phyloP scores from a whole-genome alignment of 2,888 invertebrate genomes.

The Eupelmus urozonus region DNA sequence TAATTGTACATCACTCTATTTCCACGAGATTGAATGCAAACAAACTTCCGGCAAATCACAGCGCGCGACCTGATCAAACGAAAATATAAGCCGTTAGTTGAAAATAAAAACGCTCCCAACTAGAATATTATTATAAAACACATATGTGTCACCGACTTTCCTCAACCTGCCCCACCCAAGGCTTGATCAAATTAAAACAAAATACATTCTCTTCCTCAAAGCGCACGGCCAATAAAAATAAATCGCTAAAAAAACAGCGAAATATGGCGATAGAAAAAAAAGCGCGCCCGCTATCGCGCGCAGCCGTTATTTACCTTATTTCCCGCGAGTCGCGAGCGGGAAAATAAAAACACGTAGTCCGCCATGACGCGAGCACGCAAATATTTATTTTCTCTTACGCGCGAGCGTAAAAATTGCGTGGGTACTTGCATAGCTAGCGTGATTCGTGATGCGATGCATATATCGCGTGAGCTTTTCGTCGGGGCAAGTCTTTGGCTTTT shows the following conservation, averaged over 20 bases:
- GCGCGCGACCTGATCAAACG: not conserved
- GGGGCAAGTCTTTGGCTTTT: too few species aligned
- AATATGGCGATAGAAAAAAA: not conserved
- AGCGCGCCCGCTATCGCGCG: not conserved
- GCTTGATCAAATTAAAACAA: too few species aligned
- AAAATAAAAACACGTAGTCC: not conserved
- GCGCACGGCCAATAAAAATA: constrained; percentile 25
- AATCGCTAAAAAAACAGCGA: not conserved
- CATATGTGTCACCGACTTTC: too few species aligned
- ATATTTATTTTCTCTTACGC: constrained; percentile 19
- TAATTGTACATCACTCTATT: too few species aligned
- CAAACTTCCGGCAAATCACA: not conserved
- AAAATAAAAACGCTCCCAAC: too few species aligned
- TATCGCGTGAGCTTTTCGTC: too few species aligned
- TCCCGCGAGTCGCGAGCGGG: not conserved
- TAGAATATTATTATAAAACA: too few species aligned
- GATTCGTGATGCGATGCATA: too few species aligned
- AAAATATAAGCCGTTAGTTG: too few species aligned
- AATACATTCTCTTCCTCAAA: too few species aligned
- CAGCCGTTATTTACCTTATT: constrained; percentile 33
- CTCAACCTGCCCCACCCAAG: not conserved
- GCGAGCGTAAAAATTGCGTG: constrained; percentile 23
- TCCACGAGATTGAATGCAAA: too few species aligned
- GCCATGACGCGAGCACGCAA: not conserved
- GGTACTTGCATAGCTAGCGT: too few species aligned